These are phyloP conservation scores for Zaprionus ghesquierei DNA, from an alignment of 1,140 invertebrate species.

Conservation along the genomic window DNA sequence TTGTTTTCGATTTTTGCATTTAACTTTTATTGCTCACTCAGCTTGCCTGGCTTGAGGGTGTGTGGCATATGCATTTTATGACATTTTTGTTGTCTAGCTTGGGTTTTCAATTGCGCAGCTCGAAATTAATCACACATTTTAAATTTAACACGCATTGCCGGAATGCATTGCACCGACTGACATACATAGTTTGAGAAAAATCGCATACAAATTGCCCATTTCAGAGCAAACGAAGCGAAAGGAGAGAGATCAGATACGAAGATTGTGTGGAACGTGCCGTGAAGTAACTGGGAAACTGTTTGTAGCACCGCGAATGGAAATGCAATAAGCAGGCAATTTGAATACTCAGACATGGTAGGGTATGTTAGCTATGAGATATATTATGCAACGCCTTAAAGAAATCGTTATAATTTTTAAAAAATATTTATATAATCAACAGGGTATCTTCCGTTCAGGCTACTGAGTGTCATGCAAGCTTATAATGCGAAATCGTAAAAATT, in stretches of 20 bases:
- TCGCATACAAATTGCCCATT: slow-evolving; percentile 69
- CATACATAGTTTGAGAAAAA: slow-evolving; percentile 54
- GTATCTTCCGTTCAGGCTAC: background rate
- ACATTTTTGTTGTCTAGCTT: slow-evolving; percentile 26
- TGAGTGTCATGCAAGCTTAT: background rate
- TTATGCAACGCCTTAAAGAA: background rate
- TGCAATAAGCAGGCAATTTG: background rate
- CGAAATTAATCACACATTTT: slow-evolving; percentile 45
- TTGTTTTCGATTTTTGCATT: slow-evolving; percentile 36
- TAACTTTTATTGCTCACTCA: slow-evolving; percentile 28
- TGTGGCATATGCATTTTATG: slow-evolving; percentile 60
- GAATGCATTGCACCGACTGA: slow-evolving; percentile 59
- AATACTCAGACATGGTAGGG: background rate
- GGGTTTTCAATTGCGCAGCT: slow-evolving; percentile 45
- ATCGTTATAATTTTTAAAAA: background rate
- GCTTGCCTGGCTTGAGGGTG: slow-evolving; percentile 25
- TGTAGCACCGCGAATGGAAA: background rate
- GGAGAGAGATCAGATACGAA: slow-evolving; percentile 29
- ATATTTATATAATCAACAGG: background rate
- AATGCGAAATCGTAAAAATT: background rate
- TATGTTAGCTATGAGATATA: background rate
- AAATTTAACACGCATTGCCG: slow-evolving; percentile 49
- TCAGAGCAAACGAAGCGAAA: slow-evolving; percentile 34
- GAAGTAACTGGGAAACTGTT: background rate
- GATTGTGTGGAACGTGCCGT: slow-evolving; percentile 8